phyloP scores from a whole-genome alignment of 2,888 invertebrate genomes.

The Mesorhabditis spiculigera region DNA sequence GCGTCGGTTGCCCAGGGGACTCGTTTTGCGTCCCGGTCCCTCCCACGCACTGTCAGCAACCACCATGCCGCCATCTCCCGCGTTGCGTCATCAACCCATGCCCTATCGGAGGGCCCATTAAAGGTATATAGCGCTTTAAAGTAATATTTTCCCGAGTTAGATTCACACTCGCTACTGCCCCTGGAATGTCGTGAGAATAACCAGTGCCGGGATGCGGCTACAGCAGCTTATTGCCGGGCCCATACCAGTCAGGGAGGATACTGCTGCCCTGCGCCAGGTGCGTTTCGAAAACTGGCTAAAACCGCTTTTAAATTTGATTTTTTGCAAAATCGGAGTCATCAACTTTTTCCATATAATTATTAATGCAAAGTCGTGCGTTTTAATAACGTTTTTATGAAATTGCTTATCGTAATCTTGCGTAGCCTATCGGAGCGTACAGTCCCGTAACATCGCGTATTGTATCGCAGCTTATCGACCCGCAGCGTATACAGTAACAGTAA shows the following conservation, averaged over 20 bases:
- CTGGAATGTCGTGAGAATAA: conserved; percentile 8
- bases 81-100: conserved; percentile 50
- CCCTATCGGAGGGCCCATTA: conserved; percentile 29
- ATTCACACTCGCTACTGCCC: neutral
- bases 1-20: conserved; percentile 36
- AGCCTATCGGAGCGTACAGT: no score
- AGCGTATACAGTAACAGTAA: no score
- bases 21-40: conserved; percentile 43
- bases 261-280: conserved; percentile 40
- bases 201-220: conserved; percentile 11
- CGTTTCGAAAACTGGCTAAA: neutral
- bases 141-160: neutral
- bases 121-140: neutral
- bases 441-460: no score
- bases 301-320: no score
- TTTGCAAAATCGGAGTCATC: no score
- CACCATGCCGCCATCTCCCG: conserved; percentile 36
- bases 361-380: no score
- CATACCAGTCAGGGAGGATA: conserved; percentile 33
- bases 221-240: conserved; percentile 39
- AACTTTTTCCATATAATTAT: no score
- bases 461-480: no score
- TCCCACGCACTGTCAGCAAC: conserved; percentile 34
- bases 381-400: no score
- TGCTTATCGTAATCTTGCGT: no score